Conservation (phyloP, 64 coral and sea anemone genomes). For the Montipora efflorescens region DNA sequence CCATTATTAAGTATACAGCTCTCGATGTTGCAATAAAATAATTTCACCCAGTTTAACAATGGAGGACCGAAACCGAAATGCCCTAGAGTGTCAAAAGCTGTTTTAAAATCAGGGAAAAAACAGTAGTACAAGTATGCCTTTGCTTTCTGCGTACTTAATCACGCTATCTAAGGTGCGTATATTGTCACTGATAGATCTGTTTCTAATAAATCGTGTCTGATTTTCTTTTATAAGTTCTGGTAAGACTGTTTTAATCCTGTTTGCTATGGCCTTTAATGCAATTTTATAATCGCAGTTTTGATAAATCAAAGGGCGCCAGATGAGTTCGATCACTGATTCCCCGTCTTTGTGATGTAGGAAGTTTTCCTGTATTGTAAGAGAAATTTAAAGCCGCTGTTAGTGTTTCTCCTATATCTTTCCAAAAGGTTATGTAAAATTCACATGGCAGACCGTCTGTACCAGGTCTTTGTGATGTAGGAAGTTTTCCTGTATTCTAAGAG, state of each 20-base stretch:
- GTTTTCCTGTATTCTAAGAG: neutral
- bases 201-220: too few species aligned
- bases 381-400: constrained; percentile 10
- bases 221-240: too few species aligned
- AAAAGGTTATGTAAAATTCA: constrained; percentile 28
- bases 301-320: too few species aligned
- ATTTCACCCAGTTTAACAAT: too few species aligned
- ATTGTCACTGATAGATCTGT: neutral
- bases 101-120: neutral
- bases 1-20: too few species aligned
- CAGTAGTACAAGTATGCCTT: neutral
- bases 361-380: neutral
- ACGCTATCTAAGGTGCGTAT: too few species aligned
- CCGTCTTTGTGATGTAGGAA: constrained; percentile 12
- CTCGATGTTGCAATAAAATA: too few species aligned
- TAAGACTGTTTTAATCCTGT: neutral
- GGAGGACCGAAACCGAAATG: too few species aligned
- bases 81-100: too few species aligned
- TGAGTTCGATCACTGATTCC: too few species aligned
- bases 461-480: neutral
- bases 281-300: too few species aligned
- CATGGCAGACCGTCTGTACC: neutral
- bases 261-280: too few species aligned
- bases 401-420: neutral
- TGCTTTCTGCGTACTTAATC: neutral